Percentiles rank a stretch among this genome's conserved stretches.
phyloP scores from a whole-genome alignment of 2,888 invertebrate genomes.

The Eilema depressum region DNA sequence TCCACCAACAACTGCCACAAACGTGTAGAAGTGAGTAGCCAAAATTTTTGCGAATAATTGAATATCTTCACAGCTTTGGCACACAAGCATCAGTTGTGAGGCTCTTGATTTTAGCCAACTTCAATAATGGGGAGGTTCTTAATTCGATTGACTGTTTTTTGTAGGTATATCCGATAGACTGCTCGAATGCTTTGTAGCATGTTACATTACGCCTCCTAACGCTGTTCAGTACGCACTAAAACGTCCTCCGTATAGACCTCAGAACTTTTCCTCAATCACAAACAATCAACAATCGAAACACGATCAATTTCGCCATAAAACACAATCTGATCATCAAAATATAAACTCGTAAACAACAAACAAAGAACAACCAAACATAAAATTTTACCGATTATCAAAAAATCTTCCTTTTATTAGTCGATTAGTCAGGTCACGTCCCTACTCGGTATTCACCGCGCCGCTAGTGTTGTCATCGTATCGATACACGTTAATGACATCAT shows the following conservation, averaged over 20 bases:
- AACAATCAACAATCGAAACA: slow-evolving; percentile 39
- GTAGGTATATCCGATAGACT: no score
- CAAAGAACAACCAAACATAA: slow-evolving; percentile 46
- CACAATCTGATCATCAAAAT: slow-evolving; percentile 46
- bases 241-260: slow-evolving; percentile 28
- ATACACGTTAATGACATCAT: slow-evolving; percentile 61
- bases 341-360: slow-evolving; percentile 43
- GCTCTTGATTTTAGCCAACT: no score
- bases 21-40: no score
- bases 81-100: no score
- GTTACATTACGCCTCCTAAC: background rate
- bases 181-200: background rate
- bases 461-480: slow-evolving; percentile 55
- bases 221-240: background rate
- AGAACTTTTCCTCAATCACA: slow-evolving; percentile 41
- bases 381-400: slow-evolving; percentile 45
- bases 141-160: no score
- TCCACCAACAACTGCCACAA: no score
- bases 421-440: slow-evolving; percentile 57
- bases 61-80: no score
- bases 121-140: no score
- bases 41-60: no score
- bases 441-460: slow-evolving; percentile 54
- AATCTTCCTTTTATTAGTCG: slow-evolving; percentile 47
- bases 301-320: slow-evolving; percentile 50